These are phyloP conservation scores for Cancer borealis DNA, from an alignment of 2,888 invertebrate genomes.

Conservation along the genomic window DNA sequence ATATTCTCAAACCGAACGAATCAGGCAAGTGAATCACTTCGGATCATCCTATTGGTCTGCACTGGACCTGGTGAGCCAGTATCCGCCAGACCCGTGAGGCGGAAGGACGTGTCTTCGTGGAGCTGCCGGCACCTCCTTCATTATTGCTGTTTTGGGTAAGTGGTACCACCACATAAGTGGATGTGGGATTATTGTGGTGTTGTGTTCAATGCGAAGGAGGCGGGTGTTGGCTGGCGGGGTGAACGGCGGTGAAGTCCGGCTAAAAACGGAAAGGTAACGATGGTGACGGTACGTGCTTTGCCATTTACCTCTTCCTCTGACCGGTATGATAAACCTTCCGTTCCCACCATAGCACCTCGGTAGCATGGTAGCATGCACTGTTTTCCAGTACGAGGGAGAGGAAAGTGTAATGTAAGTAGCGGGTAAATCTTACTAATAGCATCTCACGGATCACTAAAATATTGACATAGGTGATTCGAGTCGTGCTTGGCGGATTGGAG, in stretches of 20 bases:
- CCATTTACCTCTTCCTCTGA: background rate
- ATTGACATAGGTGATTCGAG: no score
- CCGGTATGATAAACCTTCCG: background rate
- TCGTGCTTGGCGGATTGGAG: no score
- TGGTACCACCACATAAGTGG: background rate
- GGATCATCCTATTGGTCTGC: background rate
- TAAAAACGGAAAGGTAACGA: background rate
- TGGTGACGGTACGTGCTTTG: background rate
- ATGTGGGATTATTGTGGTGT: background rate
- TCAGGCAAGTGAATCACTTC: background rate
- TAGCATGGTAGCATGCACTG: background rate
- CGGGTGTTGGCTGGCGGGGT: background rate
- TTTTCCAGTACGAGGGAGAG: no score
- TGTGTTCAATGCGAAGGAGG: background rate
- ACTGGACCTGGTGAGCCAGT: background rate
- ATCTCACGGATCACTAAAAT: no score
- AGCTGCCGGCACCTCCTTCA: background rate
- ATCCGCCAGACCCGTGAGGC: background rate
- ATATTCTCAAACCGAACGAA: background rate
- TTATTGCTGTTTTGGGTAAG: background rate
- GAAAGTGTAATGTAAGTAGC: no score
- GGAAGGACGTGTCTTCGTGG: background rate
- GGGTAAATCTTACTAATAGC: no score
- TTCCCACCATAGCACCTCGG: background rate
- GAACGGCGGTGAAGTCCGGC: background rate